Evolutionary conservation across 2,113 vertebrate genomes (phyloP).

Genomic region (Cygnus atratus): DNA sequence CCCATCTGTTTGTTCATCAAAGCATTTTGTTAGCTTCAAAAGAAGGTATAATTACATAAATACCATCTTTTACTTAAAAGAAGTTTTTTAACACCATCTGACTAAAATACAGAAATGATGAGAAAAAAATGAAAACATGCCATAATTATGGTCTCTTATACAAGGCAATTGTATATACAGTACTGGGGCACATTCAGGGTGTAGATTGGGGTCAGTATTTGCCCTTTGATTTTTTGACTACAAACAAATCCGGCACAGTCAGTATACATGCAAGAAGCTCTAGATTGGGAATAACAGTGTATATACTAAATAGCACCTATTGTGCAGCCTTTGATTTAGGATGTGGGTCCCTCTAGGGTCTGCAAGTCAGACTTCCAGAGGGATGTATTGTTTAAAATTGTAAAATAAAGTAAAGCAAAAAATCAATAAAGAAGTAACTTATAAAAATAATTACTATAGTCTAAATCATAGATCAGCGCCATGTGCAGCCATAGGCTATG

Average conservation of each 20-base stretch:
- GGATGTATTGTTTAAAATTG: background rate
- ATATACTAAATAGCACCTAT: background rate
- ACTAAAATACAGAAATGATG: background rate
- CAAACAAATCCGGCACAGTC: background rate
- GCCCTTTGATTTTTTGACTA: background rate
- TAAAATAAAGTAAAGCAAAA: background rate
- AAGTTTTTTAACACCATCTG: background rate
- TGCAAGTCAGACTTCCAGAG: background rate
- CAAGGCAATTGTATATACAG: background rate
- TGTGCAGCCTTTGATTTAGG: background rate
- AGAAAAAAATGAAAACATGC: background rate
- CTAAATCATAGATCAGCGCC: background rate
- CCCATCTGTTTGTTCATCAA: background rate
- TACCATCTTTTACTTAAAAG: background rate
- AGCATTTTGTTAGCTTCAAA: slow-evolving; percentile 20
- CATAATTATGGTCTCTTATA: background rate
- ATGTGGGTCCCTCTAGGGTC: background rate
- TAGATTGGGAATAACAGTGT: background rate
- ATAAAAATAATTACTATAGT: background rate
- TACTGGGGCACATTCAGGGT: fast-evolving
- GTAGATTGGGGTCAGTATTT: background rate
- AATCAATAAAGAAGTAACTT: background rate
- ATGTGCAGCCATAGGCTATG: background rate
- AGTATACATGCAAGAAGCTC: background rate
- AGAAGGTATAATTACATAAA: background rate